Evolutionary conservation across 2,888 invertebrate species (phyloP).

Genomic region (Biston stratarius): DNA sequence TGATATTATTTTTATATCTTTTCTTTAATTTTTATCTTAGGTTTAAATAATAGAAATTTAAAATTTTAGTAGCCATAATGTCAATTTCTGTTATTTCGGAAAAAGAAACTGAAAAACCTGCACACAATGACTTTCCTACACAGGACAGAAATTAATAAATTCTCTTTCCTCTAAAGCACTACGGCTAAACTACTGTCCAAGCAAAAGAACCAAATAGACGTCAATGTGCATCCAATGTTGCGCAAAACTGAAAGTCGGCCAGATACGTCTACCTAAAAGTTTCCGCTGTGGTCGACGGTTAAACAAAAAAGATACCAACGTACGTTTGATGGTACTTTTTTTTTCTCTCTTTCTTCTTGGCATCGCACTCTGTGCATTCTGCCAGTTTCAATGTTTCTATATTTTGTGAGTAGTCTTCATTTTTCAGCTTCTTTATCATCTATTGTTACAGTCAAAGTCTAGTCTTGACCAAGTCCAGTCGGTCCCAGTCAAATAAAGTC

Average conservation of each 20-base stretch:
- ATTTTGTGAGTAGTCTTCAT: too few species aligned
- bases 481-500: too few species aligned
- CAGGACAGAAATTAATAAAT: slow-evolving; percentile 8
- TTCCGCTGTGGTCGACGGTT: slow-evolving; percentile 55
- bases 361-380: too few species aligned
- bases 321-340: slow-evolving; percentile 40
- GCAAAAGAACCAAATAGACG: slow-evolving; percentile 45
- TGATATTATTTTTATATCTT: too few species aligned
- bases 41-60: too few species aligned
- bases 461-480: too few species aligned
- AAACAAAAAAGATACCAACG: slow-evolving; percentile 44
- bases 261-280: slow-evolving; percentile 57
- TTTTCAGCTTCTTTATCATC: too few species aligned
- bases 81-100: background rate
- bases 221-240: slow-evolving; percentile 58
- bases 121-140: background rate
- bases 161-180: slow-evolving; percentile 1
- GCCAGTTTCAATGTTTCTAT: too few species aligned
- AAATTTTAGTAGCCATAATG: too few species aligned
- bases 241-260: slow-evolving; percentile 65
- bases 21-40: too few species aligned
- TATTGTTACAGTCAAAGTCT: too few species aligned
- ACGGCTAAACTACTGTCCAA: slow-evolving; percentile 30
- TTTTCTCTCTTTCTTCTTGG: too few species aligned
- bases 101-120: background rate